Percentiles rank a stretch among this genome's conserved stretches.
phyloP scores from a whole-genome alignment of 2,113 vertebrate species.

The Trichomycterus rosablanca region DNA sequence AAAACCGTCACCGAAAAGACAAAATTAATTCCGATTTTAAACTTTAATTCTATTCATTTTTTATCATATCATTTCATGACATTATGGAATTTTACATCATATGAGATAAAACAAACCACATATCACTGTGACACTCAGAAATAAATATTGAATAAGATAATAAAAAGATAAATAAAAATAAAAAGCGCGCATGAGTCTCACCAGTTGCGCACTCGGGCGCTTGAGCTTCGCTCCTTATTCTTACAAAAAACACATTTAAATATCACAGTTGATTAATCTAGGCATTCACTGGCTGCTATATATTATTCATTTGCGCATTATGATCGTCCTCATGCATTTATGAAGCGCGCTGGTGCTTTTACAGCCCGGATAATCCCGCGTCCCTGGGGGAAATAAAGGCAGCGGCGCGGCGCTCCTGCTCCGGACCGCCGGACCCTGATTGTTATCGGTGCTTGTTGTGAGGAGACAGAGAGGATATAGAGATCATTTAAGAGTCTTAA shows the following conservation, averaged over 20 bases:
- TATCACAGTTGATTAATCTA: constrained; percentile 57
- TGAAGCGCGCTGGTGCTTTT: constrained; percentile 38
- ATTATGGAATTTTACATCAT: too few species aligned
- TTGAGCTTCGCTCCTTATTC: constrained; percentile 36
- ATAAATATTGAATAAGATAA: too few species aligned
- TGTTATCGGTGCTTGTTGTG: constrained; percentile 46
- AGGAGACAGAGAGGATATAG: constrained; percentile 12
- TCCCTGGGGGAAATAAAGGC: constrained; percentile 56
- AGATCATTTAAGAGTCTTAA: constrained; percentile 7
- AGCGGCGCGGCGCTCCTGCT: constrained; percentile 45
- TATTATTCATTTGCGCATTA: constrained; percentile 59
- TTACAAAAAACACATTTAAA: constrained; percentile 64
- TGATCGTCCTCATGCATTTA: constrained; percentile 49
- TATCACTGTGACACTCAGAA: too few species aligned
- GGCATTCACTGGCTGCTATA: constrained; percentile 32
- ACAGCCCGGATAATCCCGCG: constrained; percentile 40
- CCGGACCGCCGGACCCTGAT: constrained; percentile 46
- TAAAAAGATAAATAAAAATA: too few species aligned
- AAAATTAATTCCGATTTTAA: too few species aligned
- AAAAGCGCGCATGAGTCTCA: too few species aligned
- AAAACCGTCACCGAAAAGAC: too few species aligned
- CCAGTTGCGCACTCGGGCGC: too few species aligned
- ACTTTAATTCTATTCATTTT: too few species aligned
- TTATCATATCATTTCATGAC: too few species aligned
- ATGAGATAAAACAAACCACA: too few species aligned